Percentiles rank a stretch among this genome's conserved stretches.
phyloP scores from a whole-genome alignment of 1,140 invertebrate genomes.

The Zaprionus vittiger region DNA sequence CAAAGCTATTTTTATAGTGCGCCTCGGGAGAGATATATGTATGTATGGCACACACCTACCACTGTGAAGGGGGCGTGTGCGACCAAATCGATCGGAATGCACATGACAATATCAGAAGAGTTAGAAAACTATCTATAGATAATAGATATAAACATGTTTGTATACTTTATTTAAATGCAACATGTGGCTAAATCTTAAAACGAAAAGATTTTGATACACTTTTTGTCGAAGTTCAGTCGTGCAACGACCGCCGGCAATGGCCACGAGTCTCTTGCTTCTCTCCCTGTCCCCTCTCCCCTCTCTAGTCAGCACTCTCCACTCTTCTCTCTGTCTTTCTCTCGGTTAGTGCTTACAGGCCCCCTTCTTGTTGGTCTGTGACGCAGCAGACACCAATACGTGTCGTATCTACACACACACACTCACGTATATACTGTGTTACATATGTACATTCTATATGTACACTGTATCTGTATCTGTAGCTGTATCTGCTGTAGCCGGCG shows the following conservation, averaged over 20 bases:
- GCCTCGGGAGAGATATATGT: constrained; percentile 24
- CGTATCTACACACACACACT: constrained; percentile 19
- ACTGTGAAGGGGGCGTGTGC: constrained; percentile 19
- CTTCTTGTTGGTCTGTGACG: constrained; percentile 24
- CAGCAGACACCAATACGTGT: constrained; percentile 25
- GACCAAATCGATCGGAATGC: constrained; percentile 11
- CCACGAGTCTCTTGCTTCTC: not conserved
- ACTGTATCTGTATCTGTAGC: constrained; percentile 6
- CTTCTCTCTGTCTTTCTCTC: not conserved
- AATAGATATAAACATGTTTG: not conserved
- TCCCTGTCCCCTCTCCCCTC: not conserved
- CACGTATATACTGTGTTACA: not conserved
- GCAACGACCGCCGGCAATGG: constrained; percentile 19
- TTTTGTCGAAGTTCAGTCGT: not conserved
- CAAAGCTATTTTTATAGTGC: constrained; percentile 39
- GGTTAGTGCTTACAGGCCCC: not conserved
- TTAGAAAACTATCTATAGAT: not conserved
- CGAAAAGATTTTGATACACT: not conserved
- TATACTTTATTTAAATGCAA: not conserved
- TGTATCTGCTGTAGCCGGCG: constrained; percentile 23
- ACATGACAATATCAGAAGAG: constrained; percentile 22
- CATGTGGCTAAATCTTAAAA: not conserved
- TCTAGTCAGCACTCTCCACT: not conserved
- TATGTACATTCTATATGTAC: not conserved
- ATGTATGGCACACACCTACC: constrained; percentile 2